Conservation (phyloP, 2,113 vertebrate species). For the Lanius collurio region DNA sequence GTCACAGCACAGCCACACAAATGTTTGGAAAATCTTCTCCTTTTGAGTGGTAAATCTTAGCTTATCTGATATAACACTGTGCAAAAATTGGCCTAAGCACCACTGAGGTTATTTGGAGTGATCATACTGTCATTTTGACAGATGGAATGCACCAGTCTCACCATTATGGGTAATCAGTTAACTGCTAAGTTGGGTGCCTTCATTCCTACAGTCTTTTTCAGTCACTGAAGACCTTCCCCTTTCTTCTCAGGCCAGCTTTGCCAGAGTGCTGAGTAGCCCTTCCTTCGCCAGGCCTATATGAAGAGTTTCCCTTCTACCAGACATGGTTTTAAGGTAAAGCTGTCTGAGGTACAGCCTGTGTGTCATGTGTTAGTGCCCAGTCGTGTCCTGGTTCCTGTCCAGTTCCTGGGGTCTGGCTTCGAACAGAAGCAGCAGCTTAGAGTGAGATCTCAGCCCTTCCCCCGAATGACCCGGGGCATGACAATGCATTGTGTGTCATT, state of each 20-base stretch:
- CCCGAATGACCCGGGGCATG: too few relatives aligned
- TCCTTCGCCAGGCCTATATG: neutral
- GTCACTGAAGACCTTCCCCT: neutral
- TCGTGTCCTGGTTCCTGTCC: neutral
- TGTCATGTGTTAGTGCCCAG: neutral
- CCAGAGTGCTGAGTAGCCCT: neutral
- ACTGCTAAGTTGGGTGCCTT: neutral
- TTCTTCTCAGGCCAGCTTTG: neutral
- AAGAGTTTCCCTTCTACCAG: neutral
- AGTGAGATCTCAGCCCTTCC: neutral
- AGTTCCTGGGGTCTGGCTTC: neutral
- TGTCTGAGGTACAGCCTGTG: neutral
- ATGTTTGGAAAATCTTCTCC: neutral
- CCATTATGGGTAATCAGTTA: neutral
- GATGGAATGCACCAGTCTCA: accelerated
- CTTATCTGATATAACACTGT: neutral
- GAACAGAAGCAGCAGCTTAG: neutral
- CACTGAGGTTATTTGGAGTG: neutral
- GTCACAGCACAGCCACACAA: neutral
- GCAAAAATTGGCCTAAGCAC: neutral
- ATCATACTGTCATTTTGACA: neutral
- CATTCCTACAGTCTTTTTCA: neutral
- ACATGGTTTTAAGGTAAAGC: neutral
- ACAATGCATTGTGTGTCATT: neutral
- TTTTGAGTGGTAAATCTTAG: neutral